Percentiles rank a stretch among this genome's conserved stretches.
These are phyloP conservation scores for Eristalis arbustorum DNA, from an alignment of 2,888 invertebrate genomes.

Conservation along the genomic window DNA sequence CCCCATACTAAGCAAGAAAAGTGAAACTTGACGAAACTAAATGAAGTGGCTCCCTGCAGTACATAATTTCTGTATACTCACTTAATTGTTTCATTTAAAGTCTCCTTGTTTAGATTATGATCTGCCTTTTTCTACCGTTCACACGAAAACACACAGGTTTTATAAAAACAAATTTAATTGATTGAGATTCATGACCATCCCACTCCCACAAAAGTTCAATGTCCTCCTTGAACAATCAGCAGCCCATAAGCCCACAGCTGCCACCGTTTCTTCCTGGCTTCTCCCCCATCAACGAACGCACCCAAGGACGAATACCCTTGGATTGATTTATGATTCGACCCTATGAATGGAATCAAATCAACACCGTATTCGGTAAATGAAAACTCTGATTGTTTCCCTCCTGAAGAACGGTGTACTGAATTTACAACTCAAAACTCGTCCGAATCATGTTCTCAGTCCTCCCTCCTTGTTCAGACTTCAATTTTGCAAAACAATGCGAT, in stretches of 20 bases:
- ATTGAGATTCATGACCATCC: too few species aligned
- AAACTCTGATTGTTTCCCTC: not conserved
- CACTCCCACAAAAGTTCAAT: too few species aligned
- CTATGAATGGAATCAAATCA: not conserved
- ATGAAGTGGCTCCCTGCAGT: too few species aligned
- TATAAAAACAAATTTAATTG: too few species aligned
- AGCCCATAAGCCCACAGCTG: not conserved
- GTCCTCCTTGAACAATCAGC: too few species aligned
- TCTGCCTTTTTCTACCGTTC: too few species aligned
- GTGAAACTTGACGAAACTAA: too few species aligned
- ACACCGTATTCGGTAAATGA: not conserved
- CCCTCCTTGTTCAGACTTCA: constrained; percentile 17
- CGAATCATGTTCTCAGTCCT: not conserved
- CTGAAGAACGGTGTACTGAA: not conserved
- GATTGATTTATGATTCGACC: not conserved
- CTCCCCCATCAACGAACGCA: not conserved
- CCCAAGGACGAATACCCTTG: not conserved
- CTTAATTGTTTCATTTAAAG: too few species aligned
- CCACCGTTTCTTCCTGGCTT: not conserved
- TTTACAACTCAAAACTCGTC: not conserved
- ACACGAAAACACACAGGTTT: too few species aligned
- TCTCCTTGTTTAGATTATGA: too few species aligned
- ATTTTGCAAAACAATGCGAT: constrained; percentile 45
- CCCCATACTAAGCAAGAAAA: too few species aligned
- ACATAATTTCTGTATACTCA: too few species aligned